These are phyloP conservation scores for Platycercus adscitus DNA, from an alignment of 2,113 vertebrate species.

Conservation along the genomic window DNA sequence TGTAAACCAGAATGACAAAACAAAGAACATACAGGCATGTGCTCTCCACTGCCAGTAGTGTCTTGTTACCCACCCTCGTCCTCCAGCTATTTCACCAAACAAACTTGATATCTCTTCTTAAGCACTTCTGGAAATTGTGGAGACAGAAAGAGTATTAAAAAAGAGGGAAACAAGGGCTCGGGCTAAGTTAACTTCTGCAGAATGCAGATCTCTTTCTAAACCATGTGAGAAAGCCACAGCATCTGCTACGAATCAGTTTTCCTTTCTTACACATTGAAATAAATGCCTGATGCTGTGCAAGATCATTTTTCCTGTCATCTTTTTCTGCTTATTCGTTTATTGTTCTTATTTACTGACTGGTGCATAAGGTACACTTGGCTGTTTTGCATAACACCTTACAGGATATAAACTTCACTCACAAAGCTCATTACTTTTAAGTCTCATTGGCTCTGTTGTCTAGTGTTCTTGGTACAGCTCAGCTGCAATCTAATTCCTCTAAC, in stretches of 20 bases:
- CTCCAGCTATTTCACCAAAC: background rate
- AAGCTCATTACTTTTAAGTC: background rate
- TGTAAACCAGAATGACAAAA: background rate
- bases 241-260: background rate
- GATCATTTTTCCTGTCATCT: background rate
- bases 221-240: background rate
- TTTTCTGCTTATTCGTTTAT: background rate
- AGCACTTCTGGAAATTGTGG: background rate
- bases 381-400: background rate
- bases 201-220: background rate
- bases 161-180: background rate
- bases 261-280: background rate
- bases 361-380: background rate
- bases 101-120: background rate
- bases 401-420: background rate
- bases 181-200: background rate
- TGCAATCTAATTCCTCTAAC: background rate
- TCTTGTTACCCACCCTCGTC: background rate
- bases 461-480: background rate
- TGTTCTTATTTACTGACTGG: background rate
- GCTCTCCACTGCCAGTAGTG: background rate
- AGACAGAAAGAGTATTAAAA: background rate
- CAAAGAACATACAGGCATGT: background rate
- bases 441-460: background rate
- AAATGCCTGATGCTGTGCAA: background rate